Conservation (phyloP, 2,888 invertebrate genomes). For the Pteria penguin region DNA sequence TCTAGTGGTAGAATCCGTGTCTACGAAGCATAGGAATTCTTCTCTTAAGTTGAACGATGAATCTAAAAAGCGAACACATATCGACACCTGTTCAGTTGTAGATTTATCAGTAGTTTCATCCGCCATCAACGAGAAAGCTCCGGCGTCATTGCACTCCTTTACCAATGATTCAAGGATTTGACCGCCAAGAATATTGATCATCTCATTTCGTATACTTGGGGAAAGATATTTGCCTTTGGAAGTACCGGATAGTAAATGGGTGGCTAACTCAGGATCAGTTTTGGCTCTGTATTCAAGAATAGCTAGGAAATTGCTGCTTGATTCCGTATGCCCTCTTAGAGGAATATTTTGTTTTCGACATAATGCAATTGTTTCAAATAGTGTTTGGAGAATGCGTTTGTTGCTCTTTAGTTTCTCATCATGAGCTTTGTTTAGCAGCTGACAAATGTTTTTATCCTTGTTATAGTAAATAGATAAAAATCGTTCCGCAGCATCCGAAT, state of each 20-base stretch:
- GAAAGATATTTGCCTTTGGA: constrained; percentile 1
- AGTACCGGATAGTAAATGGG: background rate
- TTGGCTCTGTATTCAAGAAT: background rate
- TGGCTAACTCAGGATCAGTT: background rate
- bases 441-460: background rate
- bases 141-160: background rate
- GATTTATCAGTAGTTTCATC: background rate
- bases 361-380: background rate
- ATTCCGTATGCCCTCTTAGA: background rate
- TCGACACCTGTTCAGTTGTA: background rate
- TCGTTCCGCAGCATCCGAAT: background rate
- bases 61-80: constrained; percentile 1
- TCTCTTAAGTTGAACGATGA: background rate
- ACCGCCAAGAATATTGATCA: background rate
- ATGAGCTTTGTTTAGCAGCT: background rate
- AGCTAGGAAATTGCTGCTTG: background rate
- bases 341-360: background rate
- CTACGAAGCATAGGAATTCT: constrained; percentile 1
- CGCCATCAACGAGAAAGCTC: background rate
- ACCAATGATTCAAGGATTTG: background rate
- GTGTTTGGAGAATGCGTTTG: background rate
- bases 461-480: background rate
- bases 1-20: background rate
- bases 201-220: constrained; percentile 1
- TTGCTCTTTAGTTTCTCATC: background rate